Conservation (phyloP, 2,113 vertebrate genomes). For the Pleuronectes platessa region DNA sequence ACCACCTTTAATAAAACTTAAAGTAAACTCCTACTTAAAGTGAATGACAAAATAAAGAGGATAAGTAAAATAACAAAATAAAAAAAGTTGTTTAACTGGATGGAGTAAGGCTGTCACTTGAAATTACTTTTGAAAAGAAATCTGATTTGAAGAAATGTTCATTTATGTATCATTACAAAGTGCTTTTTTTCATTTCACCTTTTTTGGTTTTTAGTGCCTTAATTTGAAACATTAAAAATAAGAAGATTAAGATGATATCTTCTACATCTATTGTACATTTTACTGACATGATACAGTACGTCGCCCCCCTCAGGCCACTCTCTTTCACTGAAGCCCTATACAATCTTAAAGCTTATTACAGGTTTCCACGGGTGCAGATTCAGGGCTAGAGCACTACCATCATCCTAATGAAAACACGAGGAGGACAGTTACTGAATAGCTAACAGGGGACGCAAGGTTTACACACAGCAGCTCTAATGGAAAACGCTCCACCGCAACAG, state of each 20-base stretch:
- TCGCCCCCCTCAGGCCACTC: conserved; percentile 21
- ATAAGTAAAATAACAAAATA: neutral
- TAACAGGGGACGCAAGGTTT: conserved; percentile 31
- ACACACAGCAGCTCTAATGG: conserved; percentile 46
- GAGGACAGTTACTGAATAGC: conserved; percentile 35
- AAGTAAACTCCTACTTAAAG: conserved; percentile 23
- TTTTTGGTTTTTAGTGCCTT: conserved; percentile 82
- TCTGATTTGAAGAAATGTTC: conserved; percentile 74
- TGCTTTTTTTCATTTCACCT: conserved; percentile 78
- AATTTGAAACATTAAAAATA: conserved; percentile 64
- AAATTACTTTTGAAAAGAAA: conserved; percentile 46
- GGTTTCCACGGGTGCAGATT: conserved; percentile 54
- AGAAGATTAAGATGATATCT: conserved; percentile 44
- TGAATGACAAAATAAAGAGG: neutral
- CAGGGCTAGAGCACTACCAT: conserved; percentile 31
- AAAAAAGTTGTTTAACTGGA: conserved; percentile 27
- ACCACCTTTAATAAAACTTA: neutral
- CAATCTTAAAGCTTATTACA: conserved; percentile 77
- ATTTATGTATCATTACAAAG: conserved; percentile 75
- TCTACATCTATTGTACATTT: conserved; percentile 59
- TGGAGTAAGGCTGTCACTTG: conserved; percentile 60
- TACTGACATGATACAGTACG: conserved; percentile 52
- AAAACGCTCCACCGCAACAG: conserved; percentile 44
- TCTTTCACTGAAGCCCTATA: conserved; percentile 36
- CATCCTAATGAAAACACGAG: conserved; percentile 23